Conservation (phyloP, 2,888 invertebrate genomes). For the Slavum lentiscoides region DNA sequence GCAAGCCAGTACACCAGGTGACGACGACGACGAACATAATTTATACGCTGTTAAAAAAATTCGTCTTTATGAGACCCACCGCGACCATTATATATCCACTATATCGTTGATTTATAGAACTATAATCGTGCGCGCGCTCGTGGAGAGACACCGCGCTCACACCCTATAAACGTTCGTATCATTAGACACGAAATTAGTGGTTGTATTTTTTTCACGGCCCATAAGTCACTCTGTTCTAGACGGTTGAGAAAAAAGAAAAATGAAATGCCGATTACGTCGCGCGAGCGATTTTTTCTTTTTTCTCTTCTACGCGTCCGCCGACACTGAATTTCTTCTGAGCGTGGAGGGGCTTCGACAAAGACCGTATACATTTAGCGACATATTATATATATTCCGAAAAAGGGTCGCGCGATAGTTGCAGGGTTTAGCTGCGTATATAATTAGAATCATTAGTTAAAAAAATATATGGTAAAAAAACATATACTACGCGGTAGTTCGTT, state of each 20-base stretch:
- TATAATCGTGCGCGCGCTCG: slow-evolving; percentile 11
- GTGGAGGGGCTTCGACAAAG: too few species aligned
- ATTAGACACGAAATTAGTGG: slow-evolving; percentile 49
- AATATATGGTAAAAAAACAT: slow-evolving; percentile 1
- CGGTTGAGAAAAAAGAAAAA: background rate
- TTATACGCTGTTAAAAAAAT: slow-evolving; percentile 44
- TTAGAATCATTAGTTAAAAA: slow-evolving; percentile 30
- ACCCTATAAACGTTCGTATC: slow-evolving; percentile 19
- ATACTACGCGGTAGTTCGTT: background rate
- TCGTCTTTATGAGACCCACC: slow-evolving; percentile 5
- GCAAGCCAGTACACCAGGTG: slow-evolving; percentile 33
- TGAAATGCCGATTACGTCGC: slow-evolving; percentile 18
- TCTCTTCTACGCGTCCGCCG: too few species aligned
- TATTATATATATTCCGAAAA: background rate
- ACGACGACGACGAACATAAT: background rate
- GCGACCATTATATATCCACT: too few species aligned
- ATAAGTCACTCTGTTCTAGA: slow-evolving; percentile 28
- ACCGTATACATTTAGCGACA: background rate
- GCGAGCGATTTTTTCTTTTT: slow-evolving; percentile 7
- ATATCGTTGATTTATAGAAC: slow-evolving; percentile 31
- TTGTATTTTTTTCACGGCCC: slow-evolving; percentile 48
- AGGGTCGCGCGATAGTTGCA: background rate
- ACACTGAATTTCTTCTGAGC: too few species aligned
- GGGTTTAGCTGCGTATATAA: too few species aligned
- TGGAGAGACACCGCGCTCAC: background rate